Percentiles rank a stretch among this genome's conserved stretches.
These are phyloP conservation scores for Orchestia grillus DNA, from an alignment of 1,140 invertebrate genomes.

Conservation along the genomic window DNA sequence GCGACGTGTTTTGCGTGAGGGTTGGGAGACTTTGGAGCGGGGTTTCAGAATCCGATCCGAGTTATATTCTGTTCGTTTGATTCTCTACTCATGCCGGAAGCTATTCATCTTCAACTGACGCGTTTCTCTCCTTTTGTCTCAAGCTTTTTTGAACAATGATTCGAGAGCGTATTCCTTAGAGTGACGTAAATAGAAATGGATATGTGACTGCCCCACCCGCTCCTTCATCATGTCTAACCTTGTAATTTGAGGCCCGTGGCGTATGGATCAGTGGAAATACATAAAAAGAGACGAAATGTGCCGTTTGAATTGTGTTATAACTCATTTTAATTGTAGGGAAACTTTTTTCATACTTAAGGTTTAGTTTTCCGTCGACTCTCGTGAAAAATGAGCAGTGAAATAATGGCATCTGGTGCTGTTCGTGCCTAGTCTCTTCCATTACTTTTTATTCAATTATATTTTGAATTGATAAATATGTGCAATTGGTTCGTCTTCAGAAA, in stretches of 20 bases:
- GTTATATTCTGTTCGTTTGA: neutral
- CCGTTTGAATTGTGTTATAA: neutral
- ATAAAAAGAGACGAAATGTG: neutral
- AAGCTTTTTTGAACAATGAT: neutral
- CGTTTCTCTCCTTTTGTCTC: neutral
- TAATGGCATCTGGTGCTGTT: neutral
- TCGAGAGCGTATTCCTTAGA: neutral
- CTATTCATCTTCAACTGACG: neutral
- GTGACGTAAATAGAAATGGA: neutral
- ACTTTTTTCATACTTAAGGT: neutral
- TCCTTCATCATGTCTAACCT: neutral
- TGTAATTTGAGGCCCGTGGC: neutral
- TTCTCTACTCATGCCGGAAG: neutral
- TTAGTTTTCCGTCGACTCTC: neutral
- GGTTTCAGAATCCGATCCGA: neutral
- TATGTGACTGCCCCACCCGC: neutral
- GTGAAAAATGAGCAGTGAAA: neutral
- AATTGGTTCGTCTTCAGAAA: too few species aligned
- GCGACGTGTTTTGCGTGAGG: neutral
- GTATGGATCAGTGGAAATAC: neutral
- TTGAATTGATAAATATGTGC: too few species aligned
- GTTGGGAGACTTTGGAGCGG: neutral
- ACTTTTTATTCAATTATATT: too few species aligned
- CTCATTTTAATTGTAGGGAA: neutral
- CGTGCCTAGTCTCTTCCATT: neutral